These are phyloP conservation scores for Zootoca vivipara DNA, from an alignment of 2,113 vertebrate genomes.

Conservation along the genomic window DNA sequence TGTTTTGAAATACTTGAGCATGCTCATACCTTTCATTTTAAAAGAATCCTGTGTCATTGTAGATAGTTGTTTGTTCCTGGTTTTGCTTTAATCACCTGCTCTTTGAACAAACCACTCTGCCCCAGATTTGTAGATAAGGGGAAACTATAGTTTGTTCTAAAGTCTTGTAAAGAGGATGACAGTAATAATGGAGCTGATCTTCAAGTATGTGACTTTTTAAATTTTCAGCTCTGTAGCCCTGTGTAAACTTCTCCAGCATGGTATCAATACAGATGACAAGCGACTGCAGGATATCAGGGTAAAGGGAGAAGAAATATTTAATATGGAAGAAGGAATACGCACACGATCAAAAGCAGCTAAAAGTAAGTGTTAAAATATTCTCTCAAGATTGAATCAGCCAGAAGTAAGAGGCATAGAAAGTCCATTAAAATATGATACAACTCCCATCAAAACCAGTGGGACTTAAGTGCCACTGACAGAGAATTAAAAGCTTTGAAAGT, in stretches of 20 bases:
- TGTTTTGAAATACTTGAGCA: accelerated
- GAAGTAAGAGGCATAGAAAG: background rate
- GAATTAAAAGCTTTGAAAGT: background rate
- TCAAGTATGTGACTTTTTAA: slow-evolving; percentile 9
- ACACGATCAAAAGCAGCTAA: slow-evolving; percentile 94
- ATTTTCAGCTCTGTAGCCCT: slow-evolving; percentile 88
- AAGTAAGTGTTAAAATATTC: slow-evolving; percentile 76
- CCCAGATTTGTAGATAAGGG: background rate
- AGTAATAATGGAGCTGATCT: background rate
- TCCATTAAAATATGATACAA: background rate
- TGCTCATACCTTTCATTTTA: background rate
- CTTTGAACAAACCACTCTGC: background rate
- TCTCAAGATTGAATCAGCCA: accelerated
- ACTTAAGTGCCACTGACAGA: background rate
- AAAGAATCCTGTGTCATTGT: background rate
- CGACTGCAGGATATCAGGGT: slow-evolving; percentile 95
- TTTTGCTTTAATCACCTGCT: background rate
- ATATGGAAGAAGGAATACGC: slow-evolving; percentile 90
- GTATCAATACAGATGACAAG: slow-evolving; percentile 94
- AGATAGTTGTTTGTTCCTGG: background rate
- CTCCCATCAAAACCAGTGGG: background rate
- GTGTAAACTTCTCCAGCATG: slow-evolving; percentile 95
- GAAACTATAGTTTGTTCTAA: background rate
- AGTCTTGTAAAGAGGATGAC: background rate
- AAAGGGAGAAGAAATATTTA: slow-evolving; percentile 95